Percentiles rank a stretch among this genome's conserved stretches.
Evolutionary conservation across 2,797 vertebrate species (phyloP).

Genomic region (Pelobates cultripes): DNA sequence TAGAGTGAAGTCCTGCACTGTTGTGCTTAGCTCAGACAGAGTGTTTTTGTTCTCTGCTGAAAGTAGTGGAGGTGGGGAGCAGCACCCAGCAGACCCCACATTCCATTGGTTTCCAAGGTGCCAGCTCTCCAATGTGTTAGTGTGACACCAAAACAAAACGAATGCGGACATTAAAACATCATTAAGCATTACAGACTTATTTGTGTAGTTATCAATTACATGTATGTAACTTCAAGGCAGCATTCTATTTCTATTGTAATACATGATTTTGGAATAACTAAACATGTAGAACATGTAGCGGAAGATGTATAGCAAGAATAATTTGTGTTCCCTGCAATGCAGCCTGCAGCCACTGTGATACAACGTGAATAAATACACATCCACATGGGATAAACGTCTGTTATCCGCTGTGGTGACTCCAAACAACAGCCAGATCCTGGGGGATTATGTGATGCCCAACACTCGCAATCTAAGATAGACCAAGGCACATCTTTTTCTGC

Average conservation of each 20-base stretch:
- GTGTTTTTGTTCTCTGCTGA: too few relatives aligned
- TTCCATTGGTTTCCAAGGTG: too few relatives aligned
- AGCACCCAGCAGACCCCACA: too few relatives aligned
- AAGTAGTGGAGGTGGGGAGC: too few relatives aligned
- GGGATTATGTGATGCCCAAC: slow-evolving; percentile 13
- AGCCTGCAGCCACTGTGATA: slow-evolving; percentile 27
- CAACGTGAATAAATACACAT: slow-evolving; percentile 21
- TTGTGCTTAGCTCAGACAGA: too few relatives aligned
- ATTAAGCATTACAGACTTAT: too few relatives aligned
- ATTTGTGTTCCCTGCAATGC: slow-evolving; percentile 4
- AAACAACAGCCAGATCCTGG: slow-evolving; percentile 12
- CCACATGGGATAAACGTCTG: slow-evolving; percentile 19
- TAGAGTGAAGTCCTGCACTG: too few relatives aligned
- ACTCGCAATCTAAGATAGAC: too few relatives aligned
- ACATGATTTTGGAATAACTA: neutral
- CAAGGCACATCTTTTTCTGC: neutral
- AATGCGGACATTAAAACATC: too few relatives aligned
- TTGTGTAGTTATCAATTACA: neutral
- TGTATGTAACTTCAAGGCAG: neutral
- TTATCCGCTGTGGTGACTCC: slow-evolving; percentile 6
- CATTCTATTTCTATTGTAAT: neutral
- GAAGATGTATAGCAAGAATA: slow-evolving; percentile 12
- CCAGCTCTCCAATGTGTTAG: too few relatives aligned
- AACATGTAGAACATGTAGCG: neutral
- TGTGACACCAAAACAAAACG: too few relatives aligned